Conservation (phyloP, 2,888 invertebrate species). For the Drosophila longiperda region DNA sequence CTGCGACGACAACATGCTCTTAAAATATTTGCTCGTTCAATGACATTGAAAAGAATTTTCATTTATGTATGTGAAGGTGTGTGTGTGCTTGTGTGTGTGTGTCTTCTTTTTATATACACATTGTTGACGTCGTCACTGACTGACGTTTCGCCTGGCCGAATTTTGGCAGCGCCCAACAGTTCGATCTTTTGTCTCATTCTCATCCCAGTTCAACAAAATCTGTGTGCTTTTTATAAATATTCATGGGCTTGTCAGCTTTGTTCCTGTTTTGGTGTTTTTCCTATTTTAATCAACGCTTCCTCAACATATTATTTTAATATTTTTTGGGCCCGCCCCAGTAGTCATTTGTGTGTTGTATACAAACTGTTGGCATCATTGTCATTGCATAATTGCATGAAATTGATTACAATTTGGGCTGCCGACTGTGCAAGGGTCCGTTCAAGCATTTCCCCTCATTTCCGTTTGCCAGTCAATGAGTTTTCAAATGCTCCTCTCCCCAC, state of each 20-base stretch:
- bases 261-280: conserved; percentile 35
- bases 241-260: conserved; percentile 43
- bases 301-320: conserved; percentile 29
- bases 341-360: conserved; percentile 3
- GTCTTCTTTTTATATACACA: conserved; percentile 27
- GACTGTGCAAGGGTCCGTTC: conserved; percentile 26
- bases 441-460: conserved; percentile 67
- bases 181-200: conserved; percentile 31
- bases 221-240: conserved; percentile 62
- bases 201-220: conserved; percentile 36
- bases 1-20: conserved; percentile 55
- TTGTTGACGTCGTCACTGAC: conserved; percentile 62
- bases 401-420: conserved; percentile 63
- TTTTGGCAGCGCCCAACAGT: conserved; percentile 50
- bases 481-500: conserved; percentile 30
- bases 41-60: conserved; percentile 76
- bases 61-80: conserved; percentile 9
- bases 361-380: conserved; percentile 24
- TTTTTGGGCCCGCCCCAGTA: conserved; percentile 13
- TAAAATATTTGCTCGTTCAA: conserved; percentile 73
- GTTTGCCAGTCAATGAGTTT: conserved; percentile 55
- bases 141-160: conserved; percentile 58
- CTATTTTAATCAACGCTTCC: conserved; percentile 52
- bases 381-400: conserved; percentile 76
- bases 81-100: conserved; percentile 8